Conservation (phyloP, 2,888 invertebrate genomes). For the Drosophila robusta region DNA sequence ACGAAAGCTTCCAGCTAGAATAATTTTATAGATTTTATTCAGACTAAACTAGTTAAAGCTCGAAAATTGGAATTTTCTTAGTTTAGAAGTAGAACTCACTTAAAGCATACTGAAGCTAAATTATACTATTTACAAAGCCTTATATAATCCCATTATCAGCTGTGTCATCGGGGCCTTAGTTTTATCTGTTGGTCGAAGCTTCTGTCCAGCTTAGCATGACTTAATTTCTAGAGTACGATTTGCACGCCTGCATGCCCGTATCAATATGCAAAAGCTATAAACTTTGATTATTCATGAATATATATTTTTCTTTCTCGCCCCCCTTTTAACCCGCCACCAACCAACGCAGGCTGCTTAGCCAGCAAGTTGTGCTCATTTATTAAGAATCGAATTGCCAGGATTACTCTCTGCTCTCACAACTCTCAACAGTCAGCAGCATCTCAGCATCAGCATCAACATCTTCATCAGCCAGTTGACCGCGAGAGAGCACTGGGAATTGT, state of each 20-base stretch:
- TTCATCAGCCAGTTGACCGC: slow-evolving; percentile 3
- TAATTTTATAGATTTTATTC: no score
- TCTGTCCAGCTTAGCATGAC: slow-evolving; percentile 3
- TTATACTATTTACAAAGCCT: neutral
- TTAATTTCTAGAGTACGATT: slow-evolving; percentile 14
- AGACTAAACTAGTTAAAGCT: no score
- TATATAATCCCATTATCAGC: no score
- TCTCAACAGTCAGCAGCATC: slow-evolving; percentile 7
- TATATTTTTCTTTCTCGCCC: slow-evolving; percentile 46
- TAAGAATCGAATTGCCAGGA: slow-evolving; percentile 45
- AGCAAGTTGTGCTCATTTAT: slow-evolving; percentile 23
- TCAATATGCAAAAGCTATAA: slow-evolving; percentile 23
- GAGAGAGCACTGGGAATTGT: slow-evolving; percentile 25
- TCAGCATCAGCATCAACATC: slow-evolving; percentile 15
- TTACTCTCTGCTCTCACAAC: slow-evolving; percentile 7
- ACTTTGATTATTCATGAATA: slow-evolving; percentile 41
- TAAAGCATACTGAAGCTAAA: neutral
- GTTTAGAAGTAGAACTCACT: neutral
- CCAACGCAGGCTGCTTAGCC: slow-evolving; percentile 46
- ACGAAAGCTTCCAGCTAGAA: no score
- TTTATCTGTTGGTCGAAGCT: neutral
- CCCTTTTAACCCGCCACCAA: neutral
- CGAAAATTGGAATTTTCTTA: no score
- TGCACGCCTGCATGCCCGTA: slow-evolving; percentile 55
- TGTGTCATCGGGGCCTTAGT: neutral